A percentile compares a stretch with the other conserved stretches of the same genome.
phyloP scores from a whole-genome alignment of 2,113 vertebrate genomes.

The Podocnemis expansa region DNA sequence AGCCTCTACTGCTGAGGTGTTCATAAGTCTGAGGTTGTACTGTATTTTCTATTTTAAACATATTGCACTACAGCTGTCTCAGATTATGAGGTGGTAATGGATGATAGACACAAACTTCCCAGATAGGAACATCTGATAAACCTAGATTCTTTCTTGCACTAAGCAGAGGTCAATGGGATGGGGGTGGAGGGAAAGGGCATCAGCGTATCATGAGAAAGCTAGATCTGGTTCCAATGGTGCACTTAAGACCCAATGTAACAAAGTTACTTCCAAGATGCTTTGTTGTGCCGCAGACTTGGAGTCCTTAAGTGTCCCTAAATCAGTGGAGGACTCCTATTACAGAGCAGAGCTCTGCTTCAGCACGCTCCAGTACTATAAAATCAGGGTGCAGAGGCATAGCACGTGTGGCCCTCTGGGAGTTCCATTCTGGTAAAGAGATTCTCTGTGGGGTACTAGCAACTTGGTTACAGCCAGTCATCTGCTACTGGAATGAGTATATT shows the following conservation, averaged over 20 bases:
- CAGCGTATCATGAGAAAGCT: not conserved
- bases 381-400: rapidly evolving
- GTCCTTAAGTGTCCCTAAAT: not conserved
- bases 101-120: not conserved
- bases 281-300: not conserved
- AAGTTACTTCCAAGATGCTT: not conserved
- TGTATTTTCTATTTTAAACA: not conserved
- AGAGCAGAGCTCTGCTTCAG: not conserved
- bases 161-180: not conserved
- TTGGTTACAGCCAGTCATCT: not conserved
- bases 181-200: not conserved
- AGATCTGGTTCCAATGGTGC: not conserved
- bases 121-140: not conserved
- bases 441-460: not conserved
- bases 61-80: not conserved
- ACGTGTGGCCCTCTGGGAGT: not conserved
- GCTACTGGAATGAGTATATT: not conserved
- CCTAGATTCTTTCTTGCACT: not conserved
- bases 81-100: not conserved
- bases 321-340: rapidly evolving
- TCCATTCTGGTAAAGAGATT: not conserved
- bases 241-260: not conserved
- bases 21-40: too few species aligned
- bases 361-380: not conserved
- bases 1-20: too few species aligned